These are phyloP conservation scores for Perognathus longimembris DNA, from an alignment of 2,113 vertebrate species.

Conservation along the genomic window DNA sequence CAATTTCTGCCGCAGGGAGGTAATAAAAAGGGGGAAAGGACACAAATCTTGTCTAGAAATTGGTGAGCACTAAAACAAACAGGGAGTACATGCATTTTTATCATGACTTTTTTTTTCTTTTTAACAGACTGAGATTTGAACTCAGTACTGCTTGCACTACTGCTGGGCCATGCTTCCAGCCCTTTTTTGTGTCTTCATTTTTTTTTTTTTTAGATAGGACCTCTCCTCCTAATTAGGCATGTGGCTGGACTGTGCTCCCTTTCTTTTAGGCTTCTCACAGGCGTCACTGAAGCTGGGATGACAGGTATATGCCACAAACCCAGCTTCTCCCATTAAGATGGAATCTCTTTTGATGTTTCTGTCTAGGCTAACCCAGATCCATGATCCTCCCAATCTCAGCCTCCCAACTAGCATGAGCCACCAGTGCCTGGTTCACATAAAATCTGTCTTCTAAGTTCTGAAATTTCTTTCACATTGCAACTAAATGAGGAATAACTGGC, in stretches of 20 bases:
- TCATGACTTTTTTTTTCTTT: not conserved
- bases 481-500: not conserved
- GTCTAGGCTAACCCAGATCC: no score
- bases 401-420: not conserved
- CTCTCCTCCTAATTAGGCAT: no score
- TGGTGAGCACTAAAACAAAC: not conserved
- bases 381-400: no score
- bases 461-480: constrained; percentile 20
- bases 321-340: no score
- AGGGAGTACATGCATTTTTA: not conserved
- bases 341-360: no score
- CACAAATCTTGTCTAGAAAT: not conserved
- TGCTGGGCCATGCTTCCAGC: not conserved
- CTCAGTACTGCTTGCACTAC: no score
- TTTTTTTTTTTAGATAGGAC: no score
- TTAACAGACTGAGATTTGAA: not conserved
- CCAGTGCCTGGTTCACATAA: no score
- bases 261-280: no score
- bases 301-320: no score
- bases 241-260: no score
- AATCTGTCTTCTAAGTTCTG: not conserved
- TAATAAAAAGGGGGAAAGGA: not conserved
- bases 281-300: no score
- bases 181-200: not conserved
- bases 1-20: not conserved